phyloP scores from a whole-genome alignment of 2,888 invertebrate species.

The Tachystola acroxantha region DNA sequence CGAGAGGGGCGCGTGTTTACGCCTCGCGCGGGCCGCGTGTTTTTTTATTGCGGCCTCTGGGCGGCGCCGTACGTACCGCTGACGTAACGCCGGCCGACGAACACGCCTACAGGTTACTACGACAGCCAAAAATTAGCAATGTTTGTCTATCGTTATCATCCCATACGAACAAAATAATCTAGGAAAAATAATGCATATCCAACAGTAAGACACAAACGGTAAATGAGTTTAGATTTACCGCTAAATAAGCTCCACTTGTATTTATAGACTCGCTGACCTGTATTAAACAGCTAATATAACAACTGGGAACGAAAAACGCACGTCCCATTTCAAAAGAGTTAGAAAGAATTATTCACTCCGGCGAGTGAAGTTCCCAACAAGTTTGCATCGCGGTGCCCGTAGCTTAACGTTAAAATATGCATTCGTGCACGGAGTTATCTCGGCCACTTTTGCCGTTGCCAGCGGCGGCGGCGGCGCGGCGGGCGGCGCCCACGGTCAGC shows the following conservation, averaged over 20 bases:
- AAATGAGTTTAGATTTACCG: too few species aligned
- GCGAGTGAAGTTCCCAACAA: slow-evolving; percentile 53
- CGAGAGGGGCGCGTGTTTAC: slow-evolving; percentile 72
- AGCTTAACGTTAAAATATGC: slow-evolving; percentile 71
- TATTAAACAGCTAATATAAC: too few species aligned
- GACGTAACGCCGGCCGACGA: slow-evolving; percentile 43
- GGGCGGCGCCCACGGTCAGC: slow-evolving; percentile 40
- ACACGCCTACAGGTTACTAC: slow-evolving; percentile 37
- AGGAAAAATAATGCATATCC: too few species aligned
- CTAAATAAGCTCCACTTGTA: too few species aligned
- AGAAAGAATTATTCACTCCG: slow-evolving; percentile 61
- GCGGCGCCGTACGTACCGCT: slow-evolving; percentile 39
- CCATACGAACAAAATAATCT: too few species aligned
- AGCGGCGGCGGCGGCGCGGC: slow-evolving; percentile 21
- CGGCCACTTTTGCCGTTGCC: slow-evolving; percentile 56
- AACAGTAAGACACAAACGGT: too few species aligned
- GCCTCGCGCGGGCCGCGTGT: slow-evolving; percentile 44
- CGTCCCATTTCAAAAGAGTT: slow-evolving; percentile 35
- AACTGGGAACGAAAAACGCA: slow-evolving; percentile 2
- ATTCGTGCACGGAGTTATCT: slow-evolving; percentile 64
- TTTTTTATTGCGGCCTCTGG: slow-evolving; percentile 56
- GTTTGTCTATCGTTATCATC: too few species aligned
- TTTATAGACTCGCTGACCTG: too few species aligned
- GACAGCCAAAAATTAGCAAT: slow-evolving; percentile 4
- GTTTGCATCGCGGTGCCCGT: slow-evolving; percentile 55